phyloP scores from a whole-genome alignment of 2,888 invertebrate genomes.

The Eupithecia subfuscata region DNA sequence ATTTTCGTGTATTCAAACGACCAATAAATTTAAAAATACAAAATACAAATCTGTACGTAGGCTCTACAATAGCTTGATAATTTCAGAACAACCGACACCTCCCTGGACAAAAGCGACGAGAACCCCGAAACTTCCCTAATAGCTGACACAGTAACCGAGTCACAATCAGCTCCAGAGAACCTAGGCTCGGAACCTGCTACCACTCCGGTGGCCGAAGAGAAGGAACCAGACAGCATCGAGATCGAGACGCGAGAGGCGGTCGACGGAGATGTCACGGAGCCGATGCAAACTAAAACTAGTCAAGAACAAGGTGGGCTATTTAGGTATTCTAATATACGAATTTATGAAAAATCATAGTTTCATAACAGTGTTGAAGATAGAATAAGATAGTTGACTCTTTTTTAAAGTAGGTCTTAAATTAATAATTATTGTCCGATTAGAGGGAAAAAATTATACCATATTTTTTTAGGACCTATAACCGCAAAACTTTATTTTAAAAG shows the following conservation, averaged over 20 bases:
- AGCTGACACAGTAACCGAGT: conserved; percentile 52
- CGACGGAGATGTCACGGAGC: conserved; percentile 43
- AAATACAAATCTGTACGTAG: not conserved
- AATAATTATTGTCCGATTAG: too few species aligned
- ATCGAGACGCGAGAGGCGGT: conserved; percentile 32
- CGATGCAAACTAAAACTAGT: conserved; percentile 41
- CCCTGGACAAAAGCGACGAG: conserved; percentile 58
- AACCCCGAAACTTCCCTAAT: conserved; percentile 48
- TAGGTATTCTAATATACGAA: not conserved
- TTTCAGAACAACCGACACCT: conserved; percentile 55
- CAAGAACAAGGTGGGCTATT: conserved; percentile 55
- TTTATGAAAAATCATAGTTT: not conserved
- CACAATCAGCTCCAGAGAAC: conserved; percentile 39
- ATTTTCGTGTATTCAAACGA: too few species aligned
- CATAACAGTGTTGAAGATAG: not conserved
- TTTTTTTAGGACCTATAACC: too few species aligned
- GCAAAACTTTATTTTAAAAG: too few species aligned
- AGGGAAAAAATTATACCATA: too few species aligned
- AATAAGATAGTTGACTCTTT: too few species aligned
- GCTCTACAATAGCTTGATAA: not conserved
- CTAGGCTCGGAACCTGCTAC: conserved; percentile 35
- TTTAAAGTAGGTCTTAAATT: too few species aligned
- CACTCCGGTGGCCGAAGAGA: conserved; percentile 21
- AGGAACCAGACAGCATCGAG: conserved; percentile 34
- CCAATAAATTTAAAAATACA: not conserved